Evolutionary conservation across 1,140 invertebrate species (phyloP).

Genomic region (Drosophila eugracilis): DNA sequence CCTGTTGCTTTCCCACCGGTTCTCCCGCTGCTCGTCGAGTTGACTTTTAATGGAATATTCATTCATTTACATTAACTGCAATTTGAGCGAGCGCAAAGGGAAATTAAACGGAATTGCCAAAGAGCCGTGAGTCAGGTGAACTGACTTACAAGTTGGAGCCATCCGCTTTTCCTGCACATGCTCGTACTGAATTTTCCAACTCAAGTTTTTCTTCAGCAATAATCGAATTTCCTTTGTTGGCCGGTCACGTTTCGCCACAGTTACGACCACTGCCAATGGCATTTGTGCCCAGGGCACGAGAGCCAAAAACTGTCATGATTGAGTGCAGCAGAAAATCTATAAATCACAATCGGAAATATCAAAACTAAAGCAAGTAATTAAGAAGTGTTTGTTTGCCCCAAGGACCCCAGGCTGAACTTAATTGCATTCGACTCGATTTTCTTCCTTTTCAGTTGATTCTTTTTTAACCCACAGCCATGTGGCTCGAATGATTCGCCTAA

Average conservation of each 20-base stretch:
- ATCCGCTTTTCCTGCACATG: slow-evolving; percentile 12
- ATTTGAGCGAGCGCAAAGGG: slow-evolving; percentile 33
- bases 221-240: slow-evolving; percentile 35
- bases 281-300: slow-evolving; percentile 12
- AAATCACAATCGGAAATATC: slow-evolving; percentile 50
- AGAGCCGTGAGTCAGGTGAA: slow-evolving; percentile 5
- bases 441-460: too few species aligned
- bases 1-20: slow-evolving; percentile 52
- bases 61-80: slow-evolving; percentile 62
- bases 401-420: slow-evolving; percentile 2
- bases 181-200: slow-evolving; percentile 6
- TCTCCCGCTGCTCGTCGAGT: slow-evolving; percentile 9
- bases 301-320: slow-evolving; percentile 29
- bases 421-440: slow-evolving; percentile 31
- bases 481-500: slow-evolving; percentile 13
- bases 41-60: slow-evolving; percentile 52
- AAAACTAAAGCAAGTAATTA: slow-evolving; percentile 59
- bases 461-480: slow-evolving; percentile 4
- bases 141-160: slow-evolving; percentile 4
- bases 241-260: slow-evolving; percentile 38
- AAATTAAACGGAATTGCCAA: slow-evolving; percentile 43
- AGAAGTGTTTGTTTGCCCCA: slow-evolving; percentile 25
- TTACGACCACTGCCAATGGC: slow-evolving; percentile 16
- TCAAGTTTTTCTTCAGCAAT: slow-evolving; percentile 12
- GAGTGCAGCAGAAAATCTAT: slow-evolving; percentile 20